phyloP scores from a whole-genome alignment of 2,888 invertebrate genomes.

The Caenorhabditis uteleia region DNA sequence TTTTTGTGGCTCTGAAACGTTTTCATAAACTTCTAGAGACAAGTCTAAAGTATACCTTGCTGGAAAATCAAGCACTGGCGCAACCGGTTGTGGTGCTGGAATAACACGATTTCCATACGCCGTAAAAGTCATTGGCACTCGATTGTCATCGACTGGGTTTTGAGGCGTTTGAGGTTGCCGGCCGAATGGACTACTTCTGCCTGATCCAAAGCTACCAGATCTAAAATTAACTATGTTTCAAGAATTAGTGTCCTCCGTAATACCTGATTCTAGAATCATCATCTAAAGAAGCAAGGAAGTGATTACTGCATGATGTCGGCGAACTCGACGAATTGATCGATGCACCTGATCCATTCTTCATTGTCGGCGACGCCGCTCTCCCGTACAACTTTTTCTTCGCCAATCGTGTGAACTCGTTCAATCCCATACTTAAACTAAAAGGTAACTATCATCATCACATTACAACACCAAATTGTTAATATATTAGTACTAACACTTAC shows the following conservation, averaged over 20 bases:
- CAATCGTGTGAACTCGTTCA: conserved; percentile 27
- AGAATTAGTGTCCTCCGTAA: conserved; percentile 34
- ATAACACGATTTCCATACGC: conserved; percentile 24
- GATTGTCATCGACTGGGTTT: no score
- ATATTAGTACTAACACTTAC: no score
- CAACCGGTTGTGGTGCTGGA: no score
- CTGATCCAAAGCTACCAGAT: conserved; percentile 29
- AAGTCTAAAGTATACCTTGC: no score
- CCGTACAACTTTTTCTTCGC: conserved; percentile 15
- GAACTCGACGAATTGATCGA: conserved; percentile 39
- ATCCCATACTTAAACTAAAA: conserved; percentile 23
- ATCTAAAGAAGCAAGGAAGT: conserved; percentile 20
- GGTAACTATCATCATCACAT: neutral
- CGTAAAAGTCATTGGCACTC: no score
- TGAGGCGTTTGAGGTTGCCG: no score
- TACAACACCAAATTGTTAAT: neutral
- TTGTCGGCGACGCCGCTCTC: conserved; percentile 29
- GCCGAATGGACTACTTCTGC: conserved; percentile 26
- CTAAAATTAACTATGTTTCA: conserved; percentile 7
- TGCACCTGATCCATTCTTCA: conserved; percentile 27
- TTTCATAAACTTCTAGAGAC: no score
- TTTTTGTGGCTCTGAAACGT: no score
- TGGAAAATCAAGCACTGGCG: no score
- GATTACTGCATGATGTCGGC: conserved; percentile 18
- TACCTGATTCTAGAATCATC: conserved; percentile 7